Percentiles rank a stretch among this genome's conserved stretches.
phyloP scores from a whole-genome alignment of 2,797 vertebrate genomes.

The Pseudochromis fuscus region DNA sequence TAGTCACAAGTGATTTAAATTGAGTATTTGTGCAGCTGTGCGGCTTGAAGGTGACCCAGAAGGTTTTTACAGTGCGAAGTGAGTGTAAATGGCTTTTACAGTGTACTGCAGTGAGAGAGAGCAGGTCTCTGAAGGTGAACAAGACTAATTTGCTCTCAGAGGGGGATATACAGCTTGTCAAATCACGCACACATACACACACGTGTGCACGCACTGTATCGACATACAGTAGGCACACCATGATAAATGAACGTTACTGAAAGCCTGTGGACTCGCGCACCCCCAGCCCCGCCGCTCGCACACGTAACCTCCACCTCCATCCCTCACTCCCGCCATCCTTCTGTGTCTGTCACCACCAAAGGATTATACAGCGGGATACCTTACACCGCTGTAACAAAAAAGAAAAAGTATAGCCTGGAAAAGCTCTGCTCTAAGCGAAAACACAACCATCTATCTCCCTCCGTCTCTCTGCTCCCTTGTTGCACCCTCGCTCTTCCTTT shows the following conservation, averaged over 20 bases:
- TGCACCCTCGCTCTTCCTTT: conserved; percentile 38
- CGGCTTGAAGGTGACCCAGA: conserved; percentile 41
- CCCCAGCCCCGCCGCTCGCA: conserved; percentile 31
- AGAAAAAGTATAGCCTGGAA: conserved; percentile 67
- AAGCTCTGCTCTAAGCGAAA: conserved; percentile 67
- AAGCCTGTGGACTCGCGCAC: conserved; percentile 38
- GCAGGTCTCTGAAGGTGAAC: conserved; percentile 48
- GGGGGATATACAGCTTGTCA: conserved; percentile 39
- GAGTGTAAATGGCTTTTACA: conserved; percentile 59
- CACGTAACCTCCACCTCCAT: conserved; percentile 47
- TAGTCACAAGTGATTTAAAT: conserved; percentile 58
- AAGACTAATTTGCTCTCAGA: conserved; percentile 62
- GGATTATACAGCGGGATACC: conserved; percentile 78
- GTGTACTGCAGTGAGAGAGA: conserved; percentile 45
- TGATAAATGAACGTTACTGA: conserved; percentile 50
- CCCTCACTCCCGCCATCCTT: conserved; percentile 57
- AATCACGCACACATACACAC: conserved; percentile 1
- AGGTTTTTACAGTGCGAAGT: conserved; percentile 35
- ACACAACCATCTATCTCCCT: conserved; percentile 64
- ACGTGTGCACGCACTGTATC: conserved; percentile 2
- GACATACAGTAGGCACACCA: conserved; percentile 47
- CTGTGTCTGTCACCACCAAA: conserved; percentile 73
- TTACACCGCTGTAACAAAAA: conserved; percentile 69
- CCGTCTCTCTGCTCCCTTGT: conserved; percentile 33
- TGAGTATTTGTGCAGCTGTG: conserved; percentile 71